Base-by-base conservation (phyloP, 2,797 vertebrate species). In the Helostoma temminkii region DNA sequence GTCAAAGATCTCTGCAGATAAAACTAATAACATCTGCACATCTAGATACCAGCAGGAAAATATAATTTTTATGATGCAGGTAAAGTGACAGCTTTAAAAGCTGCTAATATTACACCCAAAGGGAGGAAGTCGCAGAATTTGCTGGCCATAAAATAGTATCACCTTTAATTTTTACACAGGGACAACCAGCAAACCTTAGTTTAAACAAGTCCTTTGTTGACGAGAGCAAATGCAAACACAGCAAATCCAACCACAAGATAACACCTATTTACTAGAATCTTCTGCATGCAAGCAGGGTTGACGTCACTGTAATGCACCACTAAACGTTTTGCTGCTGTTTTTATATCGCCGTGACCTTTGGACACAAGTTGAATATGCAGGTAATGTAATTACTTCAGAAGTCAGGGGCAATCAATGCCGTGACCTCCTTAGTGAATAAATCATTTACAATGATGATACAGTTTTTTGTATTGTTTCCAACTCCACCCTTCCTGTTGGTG, bases 331-430 rank as follows among this genome's bases (percentile, higher is more conserved):
- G 77, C 63, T 76, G 36, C 34, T 66, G 66, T 86, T 42, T 82
- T 88, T 90, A 86, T 91, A 90, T 90, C 83, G 80, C 54, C 36
- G 62, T 80, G 88, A 78, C 86, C 91, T 89, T 91, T 90, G 87
- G 77, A 82, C 74, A 1, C 34, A 34, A 69, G 55, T 71, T 80
- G 75, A 85, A 80, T 81, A 73, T 80, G 74, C 78, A 80, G 24
- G 25, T 60, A 75, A 86, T 86, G 68, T 76, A 87, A 92, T 93
- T 87, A 91, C 88, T 87, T 91, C 82, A 86, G 75, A 81, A 83
- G 83, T 57, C 50, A 75, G 69, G 45, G 74, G 71, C 84, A 86
- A 86, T 84, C 78, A 80, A 80, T 76, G 78, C 62, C 74, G 59
- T 91, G 89, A 87, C 84, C 90, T 89, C 76, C 50, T 67, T 32